Conservation (phyloP, 2,888 invertebrate species). For the Pharmacophagus antenor region DNA sequence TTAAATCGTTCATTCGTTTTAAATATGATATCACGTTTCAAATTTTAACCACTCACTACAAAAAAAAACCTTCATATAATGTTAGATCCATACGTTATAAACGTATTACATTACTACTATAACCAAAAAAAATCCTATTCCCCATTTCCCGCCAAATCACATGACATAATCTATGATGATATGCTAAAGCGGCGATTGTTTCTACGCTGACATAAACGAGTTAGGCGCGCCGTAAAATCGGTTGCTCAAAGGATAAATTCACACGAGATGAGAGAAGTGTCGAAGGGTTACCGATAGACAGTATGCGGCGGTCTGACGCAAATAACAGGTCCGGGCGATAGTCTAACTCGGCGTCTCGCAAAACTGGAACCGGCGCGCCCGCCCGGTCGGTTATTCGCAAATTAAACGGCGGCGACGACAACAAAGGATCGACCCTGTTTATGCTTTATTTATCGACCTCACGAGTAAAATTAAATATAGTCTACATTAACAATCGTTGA, state of each 20-base stretch:
- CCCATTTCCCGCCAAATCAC: conserved; percentile 7
- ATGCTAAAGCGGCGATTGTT: conserved; percentile 5
- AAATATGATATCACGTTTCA: no score
- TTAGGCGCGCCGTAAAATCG: conserved; percentile 42
- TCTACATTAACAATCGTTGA: neutral
- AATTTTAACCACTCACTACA: no score
- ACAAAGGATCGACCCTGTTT: conserved; percentile 39
- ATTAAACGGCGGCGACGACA: conserved; percentile 43
- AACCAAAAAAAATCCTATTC: no score
- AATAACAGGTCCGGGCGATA: conserved; percentile 53
- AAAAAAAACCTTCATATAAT: no score
- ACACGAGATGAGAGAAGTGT: conserved; percentile 56
- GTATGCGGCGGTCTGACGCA: conserved; percentile 42
- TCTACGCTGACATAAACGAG: conserved; percentile 37
- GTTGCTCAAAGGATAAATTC: conserved; percentile 51
- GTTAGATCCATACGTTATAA: no score
- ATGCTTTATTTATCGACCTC: neutral
- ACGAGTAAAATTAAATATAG: neutral
- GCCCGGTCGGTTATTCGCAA: conserved; percentile 27
- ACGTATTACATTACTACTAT: no score
- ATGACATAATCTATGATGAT: neutral
- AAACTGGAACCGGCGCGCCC: conserved; percentile 31
- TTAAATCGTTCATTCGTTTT: neutral
- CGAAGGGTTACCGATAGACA: conserved; percentile 52
- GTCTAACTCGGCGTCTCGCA: conserved; percentile 39